These are phyloP conservation scores for Trichomycterus rosablanca DNA, from an alignment of 2,113 vertebrate species.

Conservation along the genomic window DNA sequence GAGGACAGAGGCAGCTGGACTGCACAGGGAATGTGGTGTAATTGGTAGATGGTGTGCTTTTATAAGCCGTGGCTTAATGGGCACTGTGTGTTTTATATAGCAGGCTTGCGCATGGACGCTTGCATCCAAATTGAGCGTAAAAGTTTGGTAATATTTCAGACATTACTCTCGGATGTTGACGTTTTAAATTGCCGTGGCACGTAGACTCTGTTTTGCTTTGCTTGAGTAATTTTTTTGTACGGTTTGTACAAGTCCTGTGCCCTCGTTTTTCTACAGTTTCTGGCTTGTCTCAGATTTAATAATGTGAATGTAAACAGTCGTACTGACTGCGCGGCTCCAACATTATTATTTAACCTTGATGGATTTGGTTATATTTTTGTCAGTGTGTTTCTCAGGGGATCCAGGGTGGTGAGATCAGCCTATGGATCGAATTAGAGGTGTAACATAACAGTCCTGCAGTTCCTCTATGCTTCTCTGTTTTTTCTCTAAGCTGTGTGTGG, in stretches of 20 bases:
- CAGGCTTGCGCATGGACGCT: constrained; percentile 31
- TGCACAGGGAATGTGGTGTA: constrained; percentile 57
- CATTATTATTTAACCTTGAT: background rate
- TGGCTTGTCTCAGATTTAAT: background rate
- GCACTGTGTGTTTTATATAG: constrained; percentile 48
- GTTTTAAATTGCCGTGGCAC: background rate
- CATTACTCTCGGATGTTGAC: background rate
- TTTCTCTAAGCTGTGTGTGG: constrained; percentile 16
- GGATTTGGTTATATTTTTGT: constrained; percentile 9
- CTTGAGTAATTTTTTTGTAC: background rate
- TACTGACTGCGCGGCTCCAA: background rate
- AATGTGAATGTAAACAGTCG: background rate
- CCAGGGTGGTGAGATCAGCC: constrained; percentile 8
- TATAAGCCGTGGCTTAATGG: constrained; percentile 60
- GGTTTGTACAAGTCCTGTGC: background rate
- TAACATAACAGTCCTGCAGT: background rate
- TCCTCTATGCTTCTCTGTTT: constrained; percentile 12
- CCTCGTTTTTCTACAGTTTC: background rate
- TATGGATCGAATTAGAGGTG: background rate
- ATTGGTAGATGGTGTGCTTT: constrained; percentile 60
- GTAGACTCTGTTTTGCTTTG: background rate
- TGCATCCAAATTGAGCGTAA: constrained; percentile 48
- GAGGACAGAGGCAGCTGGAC: constrained; percentile 58
- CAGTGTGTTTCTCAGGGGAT: background rate
- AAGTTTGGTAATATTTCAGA: constrained; percentile 5